Base-by-base conservation (phyloP, 2,113 vertebrate species). In the Pao palembangensis region DNA sequence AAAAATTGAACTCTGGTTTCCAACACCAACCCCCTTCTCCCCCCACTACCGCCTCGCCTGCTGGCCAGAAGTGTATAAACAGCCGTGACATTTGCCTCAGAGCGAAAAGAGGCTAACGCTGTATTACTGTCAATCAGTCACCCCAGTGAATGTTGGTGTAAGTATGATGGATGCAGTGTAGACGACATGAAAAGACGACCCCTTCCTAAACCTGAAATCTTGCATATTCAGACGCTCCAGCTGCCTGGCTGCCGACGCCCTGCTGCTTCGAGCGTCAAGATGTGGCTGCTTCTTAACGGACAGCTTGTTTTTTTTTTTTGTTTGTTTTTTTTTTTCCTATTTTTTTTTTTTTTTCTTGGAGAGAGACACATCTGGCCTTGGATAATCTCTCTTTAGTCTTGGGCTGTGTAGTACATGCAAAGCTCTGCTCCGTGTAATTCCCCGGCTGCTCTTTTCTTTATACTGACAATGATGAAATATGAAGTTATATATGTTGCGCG, bases 311-410 rank as follows among this genome's bases (percentile, higher is more conserved):
- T 67, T 66, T 50, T n/a, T 21, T 49, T 49, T 20, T 23, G 3
- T 23, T 1, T 44, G 5, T 17, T 44, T 44, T n/a, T n/a, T 44
- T 21, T 49, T 49, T 20, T 1, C 21, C 21, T 23, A 23, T 23
- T 1, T 44, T 44, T 17, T 44, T 44, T n/a, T n/a, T 44, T 44
- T 63, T 80, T 75, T 65, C 69, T 76, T 66, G 44, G 69, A 85
- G 79, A 85, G 78, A 87, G 80, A 83, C 83, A 86, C 88, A 89
- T 89, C 86, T 88, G 89, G 80, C 72, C 72, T 71, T 51, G 79
- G 82, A 82, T 88, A 85, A 86, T 90, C 84, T 87, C 74, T 76
- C 78, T 69, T 84, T 67, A 69, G 68, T 79, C 74, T 84, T 80
- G 62, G 67, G 46, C 67, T 69, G 68, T 79, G 72, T 82, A 84